Base-by-base conservation (phyloP, 2,888 invertebrate genomes). In the Polydrusus tereticollis region DNA sequence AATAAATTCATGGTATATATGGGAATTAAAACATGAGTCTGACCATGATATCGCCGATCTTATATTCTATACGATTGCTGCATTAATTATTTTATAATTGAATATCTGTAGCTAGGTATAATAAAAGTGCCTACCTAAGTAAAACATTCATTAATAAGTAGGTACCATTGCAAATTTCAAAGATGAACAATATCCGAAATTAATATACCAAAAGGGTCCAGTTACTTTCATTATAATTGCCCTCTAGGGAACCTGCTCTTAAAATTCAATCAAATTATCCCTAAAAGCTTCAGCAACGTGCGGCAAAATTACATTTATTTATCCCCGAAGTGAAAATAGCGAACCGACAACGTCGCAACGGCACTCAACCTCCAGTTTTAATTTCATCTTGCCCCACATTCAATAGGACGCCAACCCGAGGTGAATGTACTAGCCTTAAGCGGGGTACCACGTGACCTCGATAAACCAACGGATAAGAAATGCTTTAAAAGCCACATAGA, bases 371-470 rank as follows among this genome's bases (percentile, higher is more conserved):
- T 84, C 84, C 83, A 87, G 87, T 87, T 79, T 78, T 88, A 88
- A 88, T 88, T 89, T 88, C 88, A 89, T 88, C 88, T 88, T 88
- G 89, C 88, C 89, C 89, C 87, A 89, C 88, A 88, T 89, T 88
- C 87, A 84, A 84, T 83, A 83, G 80, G 79, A 79, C 80, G 73
- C 69, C 73, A 45, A 66, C 60, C 58, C 47, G 83, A 87, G 89
- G 88, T 88, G 88, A 89, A 88, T 87, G 89, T 86, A 88, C 89
- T 88, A 88, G 87, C 86, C 88, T 88, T 87, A 84, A 82, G 80
- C 80, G 84, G 82, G 85, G 86, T 85, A 82, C 80, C 78, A 75
- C 75, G 77, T 83, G 85, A 82, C 86, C 85, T 85, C 85, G 83
- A 84, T 83, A 78, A 77, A 72, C 26, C 29, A 26, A 62, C 14